Conservation (phyloP, 2,797 vertebrate species). For the Pelodytes ibericus region DNA sequence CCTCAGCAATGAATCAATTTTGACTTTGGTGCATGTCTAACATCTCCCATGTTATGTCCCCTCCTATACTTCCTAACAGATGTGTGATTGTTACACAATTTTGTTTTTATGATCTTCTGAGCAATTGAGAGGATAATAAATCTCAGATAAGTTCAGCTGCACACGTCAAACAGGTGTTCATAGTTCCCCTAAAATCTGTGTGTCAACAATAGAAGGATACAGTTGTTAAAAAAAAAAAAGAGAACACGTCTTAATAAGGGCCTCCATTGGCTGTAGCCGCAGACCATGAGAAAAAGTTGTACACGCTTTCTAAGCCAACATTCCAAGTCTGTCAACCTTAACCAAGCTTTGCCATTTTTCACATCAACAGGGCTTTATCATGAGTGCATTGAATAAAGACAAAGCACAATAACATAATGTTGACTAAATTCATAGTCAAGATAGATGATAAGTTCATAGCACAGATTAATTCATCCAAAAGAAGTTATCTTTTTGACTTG, state of each 20-base stretch:
- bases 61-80: slow-evolving; percentile 56
- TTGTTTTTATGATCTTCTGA: slow-evolving; percentile 56
- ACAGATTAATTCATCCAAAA: not conserved
- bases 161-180: slow-evolving; percentile 58
- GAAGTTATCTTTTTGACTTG: not conserved
- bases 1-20: slow-evolving; percentile 44
- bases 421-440: not conserved
- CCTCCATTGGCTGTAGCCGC: not conserved
- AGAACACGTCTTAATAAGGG: slow-evolving; percentile 22
- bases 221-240: slow-evolving; percentile 6
- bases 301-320: not conserved
- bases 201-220: slow-evolving; percentile 48
- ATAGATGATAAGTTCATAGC: not conserved
- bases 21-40: slow-evolving; percentile 37
- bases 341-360: not conserved
- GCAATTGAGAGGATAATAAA: slow-evolving; percentile 57
- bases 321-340: not conserved
- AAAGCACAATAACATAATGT: not conserved
- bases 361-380: not conserved
- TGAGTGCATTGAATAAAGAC: not conserved
- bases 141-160: slow-evolving; percentile 55
- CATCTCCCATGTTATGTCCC: slow-evolving; percentile 52
- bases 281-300: not conserved
- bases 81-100: slow-evolving; percentile 57
- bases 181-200: slow-evolving; percentile 37